phyloP scores from a whole-genome alignment of 2,113 vertebrate genomes.

The Trogon surrucura region DNA sequence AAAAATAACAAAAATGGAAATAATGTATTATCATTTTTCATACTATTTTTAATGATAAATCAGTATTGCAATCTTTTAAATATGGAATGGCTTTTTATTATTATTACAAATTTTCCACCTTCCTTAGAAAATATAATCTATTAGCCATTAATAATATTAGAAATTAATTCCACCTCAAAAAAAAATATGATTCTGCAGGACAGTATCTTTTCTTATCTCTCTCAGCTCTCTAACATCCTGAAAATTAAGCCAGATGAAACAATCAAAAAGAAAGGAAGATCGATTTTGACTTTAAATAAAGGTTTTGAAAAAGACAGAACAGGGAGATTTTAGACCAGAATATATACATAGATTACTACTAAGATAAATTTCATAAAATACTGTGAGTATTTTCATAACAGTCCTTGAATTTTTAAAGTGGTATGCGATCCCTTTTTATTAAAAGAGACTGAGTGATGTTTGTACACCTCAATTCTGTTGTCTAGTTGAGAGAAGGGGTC shows the following conservation, averaged over 20 bases:
- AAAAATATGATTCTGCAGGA: background rate
- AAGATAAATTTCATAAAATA: background rate
- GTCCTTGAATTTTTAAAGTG: background rate
- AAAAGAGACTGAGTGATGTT: background rate
- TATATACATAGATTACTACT: background rate
- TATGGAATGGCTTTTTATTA: background rate
- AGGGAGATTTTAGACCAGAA: background rate
- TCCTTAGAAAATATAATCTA: background rate
- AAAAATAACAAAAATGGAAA: background rate
- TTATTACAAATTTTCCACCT: background rate
- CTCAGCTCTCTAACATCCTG: background rate
- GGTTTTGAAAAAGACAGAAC: background rate
- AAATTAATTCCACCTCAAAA: background rate
- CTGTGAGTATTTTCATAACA: background rate
- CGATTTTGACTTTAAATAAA: background rate
- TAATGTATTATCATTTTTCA: background rate
- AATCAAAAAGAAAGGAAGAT: background rate
- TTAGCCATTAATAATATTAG: background rate
- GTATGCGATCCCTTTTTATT: background rate
- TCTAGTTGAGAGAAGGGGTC: background rate
- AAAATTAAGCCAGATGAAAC: background rate
- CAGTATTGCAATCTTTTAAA: background rate
- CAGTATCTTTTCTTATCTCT: background rate
- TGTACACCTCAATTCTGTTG: background rate
- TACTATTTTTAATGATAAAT: background rate